Evolutionary conservation across 2,888 invertebrate genomes (phyloP).

Genomic region (Drosophila atripex): DNA sequence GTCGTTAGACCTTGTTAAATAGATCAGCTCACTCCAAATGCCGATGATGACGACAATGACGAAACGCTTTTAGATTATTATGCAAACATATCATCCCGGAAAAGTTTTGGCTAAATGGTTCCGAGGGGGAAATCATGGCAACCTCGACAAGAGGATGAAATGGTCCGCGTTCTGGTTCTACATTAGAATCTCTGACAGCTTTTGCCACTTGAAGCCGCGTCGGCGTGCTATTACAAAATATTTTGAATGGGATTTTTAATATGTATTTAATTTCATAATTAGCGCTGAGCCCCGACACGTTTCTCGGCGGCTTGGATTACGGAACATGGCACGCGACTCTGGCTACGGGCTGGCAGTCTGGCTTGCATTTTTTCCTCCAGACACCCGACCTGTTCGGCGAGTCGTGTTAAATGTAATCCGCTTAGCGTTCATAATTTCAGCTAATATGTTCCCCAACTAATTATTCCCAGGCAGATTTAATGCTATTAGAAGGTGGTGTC

Average conservation of each 20-base stretch:
- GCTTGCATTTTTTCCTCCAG: constrained; percentile 1
- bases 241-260: constrained; percentile 59
- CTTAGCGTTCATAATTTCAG: constrained; percentile 61
- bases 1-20: constrained; percentile 25
- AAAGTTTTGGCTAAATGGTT: constrained; percentile 1
- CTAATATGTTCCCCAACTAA: constrained; percentile 38
- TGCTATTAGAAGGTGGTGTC: background rate
- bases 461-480: constrained; percentile 12
- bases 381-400: constrained; percentile 27
- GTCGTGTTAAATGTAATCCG: constrained; percentile 68
- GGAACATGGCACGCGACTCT: constrained; percentile 51
- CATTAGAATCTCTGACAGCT: constrained; percentile 8
- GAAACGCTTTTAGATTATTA: constrained; percentile 30
- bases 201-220: constrained; percentile 34
- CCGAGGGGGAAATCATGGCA: constrained; percentile 13
- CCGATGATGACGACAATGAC: constrained; percentile 43
- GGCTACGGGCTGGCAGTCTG: background rate
- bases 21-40: constrained; percentile 39
- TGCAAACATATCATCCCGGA: constrained; percentile 29
- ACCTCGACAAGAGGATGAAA: background rate
- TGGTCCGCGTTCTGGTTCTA: background rate
- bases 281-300: constrained; percentile 64
- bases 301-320: constrained; percentile 55
- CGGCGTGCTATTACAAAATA: constrained; percentile 40
- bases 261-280: constrained; percentile 75